These are phyloP conservation scores for Clivina fossor DNA, from an alignment of 2,888 invertebrate genomes.

Conservation along the genomic window DNA sequence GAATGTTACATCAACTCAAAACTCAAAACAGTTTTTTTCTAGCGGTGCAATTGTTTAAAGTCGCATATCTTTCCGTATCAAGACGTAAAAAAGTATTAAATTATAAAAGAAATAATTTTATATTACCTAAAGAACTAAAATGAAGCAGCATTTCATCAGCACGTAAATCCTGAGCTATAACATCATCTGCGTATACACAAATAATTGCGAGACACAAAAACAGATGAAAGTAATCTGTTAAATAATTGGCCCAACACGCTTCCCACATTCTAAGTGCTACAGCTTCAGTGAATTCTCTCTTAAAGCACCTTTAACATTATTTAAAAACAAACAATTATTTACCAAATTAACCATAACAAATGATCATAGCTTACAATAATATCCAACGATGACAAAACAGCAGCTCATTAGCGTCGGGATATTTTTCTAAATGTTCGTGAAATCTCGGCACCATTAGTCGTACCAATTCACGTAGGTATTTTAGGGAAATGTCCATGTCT, in stretches of 20 bases:
- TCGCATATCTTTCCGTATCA: no score
- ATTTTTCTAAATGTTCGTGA: slow-evolving; percentile 79
- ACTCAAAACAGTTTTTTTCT: no score
- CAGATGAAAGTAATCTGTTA: slow-evolving; percentile 94
- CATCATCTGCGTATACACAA: slow-evolving; percentile 89
- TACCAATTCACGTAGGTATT: slow-evolving; percentile 83
- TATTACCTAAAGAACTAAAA: slow-evolving; percentile 83
- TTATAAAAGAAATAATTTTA: slow-evolving; percentile 1
- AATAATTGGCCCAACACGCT: slow-evolving; percentile 95
- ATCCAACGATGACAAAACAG: slow-evolving; percentile 96
- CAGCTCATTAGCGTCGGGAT: slow-evolving; percentile 85
- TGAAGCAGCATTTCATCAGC: slow-evolving; percentile 94
- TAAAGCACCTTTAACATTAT: slow-evolving; percentile 86
- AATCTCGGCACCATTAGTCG: slow-evolving; percentile 89
- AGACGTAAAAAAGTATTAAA: no score
- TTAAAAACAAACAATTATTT: slow-evolving; percentile 41
- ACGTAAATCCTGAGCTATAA: slow-evolving; percentile 86
- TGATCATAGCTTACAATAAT: slow-evolving; percentile 67
- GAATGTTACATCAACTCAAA: no score
- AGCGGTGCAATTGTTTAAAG: no score
- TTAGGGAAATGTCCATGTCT: slow-evolving; percentile 91
- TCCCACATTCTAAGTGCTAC: slow-evolving; percentile 93
- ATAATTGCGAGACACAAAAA: slow-evolving; percentile 93
- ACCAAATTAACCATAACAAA: neutral
- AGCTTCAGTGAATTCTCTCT: slow-evolving; percentile 86